Evolutionary conservation across 2,888 invertebrate species (phyloP).

Genomic region (Tiphia femorata): DNA sequence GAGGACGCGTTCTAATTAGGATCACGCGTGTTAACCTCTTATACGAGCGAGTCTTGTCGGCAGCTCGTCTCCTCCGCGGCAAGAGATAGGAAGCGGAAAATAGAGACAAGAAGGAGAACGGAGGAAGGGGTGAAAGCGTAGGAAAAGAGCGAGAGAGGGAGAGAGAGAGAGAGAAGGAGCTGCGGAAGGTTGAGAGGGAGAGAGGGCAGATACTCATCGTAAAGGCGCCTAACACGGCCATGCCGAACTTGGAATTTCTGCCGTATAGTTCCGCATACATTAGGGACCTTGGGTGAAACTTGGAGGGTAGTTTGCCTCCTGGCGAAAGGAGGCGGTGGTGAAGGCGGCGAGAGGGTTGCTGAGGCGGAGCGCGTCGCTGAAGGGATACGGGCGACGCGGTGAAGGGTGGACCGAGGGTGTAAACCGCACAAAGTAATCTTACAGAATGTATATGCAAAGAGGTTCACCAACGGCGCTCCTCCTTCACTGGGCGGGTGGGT

Average conservation of each 20-base stretch:
- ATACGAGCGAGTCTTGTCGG: slow-evolving; percentile 36
- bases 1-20: slow-evolving; percentile 66
- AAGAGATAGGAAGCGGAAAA: no score
- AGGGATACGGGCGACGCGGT: slow-evolving; percentile 33
- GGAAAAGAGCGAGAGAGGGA: slow-evolving; percentile 17
- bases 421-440: slow-evolving; percentile 69
- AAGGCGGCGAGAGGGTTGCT: slow-evolving; percentile 36
- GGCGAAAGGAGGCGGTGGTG: slow-evolving; percentile 50
- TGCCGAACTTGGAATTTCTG: slow-evolving; percentile 64
- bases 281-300: slow-evolving; percentile 63
- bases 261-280: slow-evolving; percentile 67
- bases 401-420: slow-evolving; percentile 55
- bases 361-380: slow-evolving; percentile 37
- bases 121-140: slow-evolving; percentile 3
- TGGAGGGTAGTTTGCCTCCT: slow-evolving; percentile 64
- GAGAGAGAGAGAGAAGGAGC: slow-evolving; percentile 2
- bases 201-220: slow-evolving; percentile 40
- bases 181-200: background rate
- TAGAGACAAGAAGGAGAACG: no score
- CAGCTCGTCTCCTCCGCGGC: slow-evolving; percentile 25
- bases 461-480: slow-evolving; percentile 41
- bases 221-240: slow-evolving; percentile 53
- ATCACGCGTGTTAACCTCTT: slow-evolving; percentile 65
- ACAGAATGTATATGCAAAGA: slow-evolving; percentile 70
- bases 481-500: slow-evolving; percentile 23